A percentile compares a stretch with the other conserved stretches of the same genome.
Evolutionary conservation across 2,113 vertebrate species (phyloP).

Genomic region (Rhinichthys klamathensis): DNA sequence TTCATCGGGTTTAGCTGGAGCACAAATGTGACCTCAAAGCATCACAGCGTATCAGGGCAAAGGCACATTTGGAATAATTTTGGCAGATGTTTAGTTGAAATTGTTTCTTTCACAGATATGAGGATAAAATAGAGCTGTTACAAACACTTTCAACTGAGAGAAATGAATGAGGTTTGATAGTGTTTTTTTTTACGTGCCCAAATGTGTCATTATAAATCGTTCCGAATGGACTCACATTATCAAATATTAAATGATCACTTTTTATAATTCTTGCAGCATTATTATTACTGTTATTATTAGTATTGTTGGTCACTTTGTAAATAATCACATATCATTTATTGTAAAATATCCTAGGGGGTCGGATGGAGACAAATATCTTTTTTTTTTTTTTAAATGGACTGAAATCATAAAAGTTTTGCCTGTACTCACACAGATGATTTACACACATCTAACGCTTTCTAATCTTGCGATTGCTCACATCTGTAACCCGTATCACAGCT

Average conservation of each 20-base stretch:
- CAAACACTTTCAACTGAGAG: neutral
- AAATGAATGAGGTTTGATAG: neutral
- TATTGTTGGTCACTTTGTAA: neutral
- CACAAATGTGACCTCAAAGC: neutral
- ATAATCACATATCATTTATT: neutral
- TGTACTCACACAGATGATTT: neutral
- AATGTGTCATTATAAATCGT: neutral
- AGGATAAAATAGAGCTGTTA: neutral
- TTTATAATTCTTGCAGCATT: neutral
- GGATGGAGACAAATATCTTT: neutral
- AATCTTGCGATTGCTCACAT: slow-evolving; percentile 19
- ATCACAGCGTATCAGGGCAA: neutral
- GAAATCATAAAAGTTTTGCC: neutral
- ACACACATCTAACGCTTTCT: neutral
- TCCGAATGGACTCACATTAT: neutral
- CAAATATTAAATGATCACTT: neutral
- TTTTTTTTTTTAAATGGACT: neutral
- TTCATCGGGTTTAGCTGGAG: neutral
- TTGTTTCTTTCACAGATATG: neutral
- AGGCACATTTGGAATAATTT: neutral
- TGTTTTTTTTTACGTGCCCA: neutral
- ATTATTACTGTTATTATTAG: neutral
- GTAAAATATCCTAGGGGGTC: too few species aligned
- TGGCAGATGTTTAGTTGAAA: neutral
- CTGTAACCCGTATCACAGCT: slow-evolving; percentile 51